Evolutionary conservation across 2,113 vertebrate genomes (phyloP), one percentile per base, ranked within the genome.

Genomic region (Scomber colias): DNA sequence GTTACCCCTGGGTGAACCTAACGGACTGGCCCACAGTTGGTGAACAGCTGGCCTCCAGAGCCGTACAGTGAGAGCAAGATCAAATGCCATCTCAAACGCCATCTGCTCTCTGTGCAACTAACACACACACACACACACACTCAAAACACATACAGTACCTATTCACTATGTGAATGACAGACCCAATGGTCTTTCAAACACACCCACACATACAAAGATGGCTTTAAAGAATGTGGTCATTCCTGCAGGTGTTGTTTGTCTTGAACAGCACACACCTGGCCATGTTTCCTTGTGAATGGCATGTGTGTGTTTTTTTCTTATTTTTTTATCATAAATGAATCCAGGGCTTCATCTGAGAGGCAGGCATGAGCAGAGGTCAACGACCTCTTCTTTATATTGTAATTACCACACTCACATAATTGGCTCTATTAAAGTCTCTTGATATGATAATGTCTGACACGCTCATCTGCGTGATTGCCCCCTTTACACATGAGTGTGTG

Each of bases 391-490:
- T 87, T 90, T 82, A 77, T 71, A 27, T 81, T 72, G 67, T 87
- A 91, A 91, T 86, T 82, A 83, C 82, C 24, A 16, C 74, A 59
- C 66, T 78, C 68, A 27, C 71, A 86, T 94, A 92, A 93, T 93
- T 89, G 90, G 74, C 75, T 82, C 84, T 69, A 84, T 93, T 89
- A 92, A 86, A 72, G 65, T 80, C 84, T 79, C 79, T 91, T 92
- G 86, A 91, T 88, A 91, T 93, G 91, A 63, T 89, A 90, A 93
- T 92, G 77, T 60, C 2, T 75, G 87, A 83, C 86, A 73, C 14
- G 27, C 81, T 90, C 71, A 87, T 90, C 87, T 92, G 84, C 87
- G 82, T 77, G 81, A 90, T 90, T 90, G 76, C 83, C 63, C 79
- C 56, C 75, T 70, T 76, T 65, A 78, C 70, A 65, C 17, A 30